Evolutionary conservation across 53 echinoderm and acorn worm species (phyloP).

Genomic region (Holothuria scabra): DNA sequence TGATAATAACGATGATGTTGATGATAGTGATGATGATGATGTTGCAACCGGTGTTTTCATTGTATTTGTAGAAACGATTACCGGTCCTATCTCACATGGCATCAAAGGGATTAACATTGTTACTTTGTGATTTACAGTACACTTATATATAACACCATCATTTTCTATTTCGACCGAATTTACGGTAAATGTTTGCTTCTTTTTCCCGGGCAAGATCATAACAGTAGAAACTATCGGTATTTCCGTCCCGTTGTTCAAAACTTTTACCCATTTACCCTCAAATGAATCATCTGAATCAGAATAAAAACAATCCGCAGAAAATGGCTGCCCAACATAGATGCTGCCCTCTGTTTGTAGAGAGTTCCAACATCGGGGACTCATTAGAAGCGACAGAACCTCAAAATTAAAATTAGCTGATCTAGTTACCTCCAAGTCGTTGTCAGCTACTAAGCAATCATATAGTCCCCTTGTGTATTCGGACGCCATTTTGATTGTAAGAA

Average conservation of each 20-base stretch:
- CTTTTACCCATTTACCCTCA: neutral
- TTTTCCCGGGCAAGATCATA: neutral
- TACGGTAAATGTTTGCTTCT: neutral
- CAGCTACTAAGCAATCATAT: conserved; percentile 5
- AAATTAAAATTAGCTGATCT: neutral
- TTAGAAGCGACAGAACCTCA: neutral
- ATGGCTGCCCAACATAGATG: neutral
- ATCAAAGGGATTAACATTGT: too few relatives aligned
- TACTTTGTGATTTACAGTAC: neutral
- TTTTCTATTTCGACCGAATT: neutral
- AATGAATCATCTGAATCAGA: too few relatives aligned
- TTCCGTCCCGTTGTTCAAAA: neutral
- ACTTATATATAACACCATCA: neutral
- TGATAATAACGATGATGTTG: too few relatives aligned
- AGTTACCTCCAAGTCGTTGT: neutral
- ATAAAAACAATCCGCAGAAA: conserved; percentile 23
- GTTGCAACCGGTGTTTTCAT: too few relatives aligned
- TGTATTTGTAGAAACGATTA: too few relatives aligned
- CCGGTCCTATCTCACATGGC: too few relatives aligned
- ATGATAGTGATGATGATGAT: too few relatives aligned
- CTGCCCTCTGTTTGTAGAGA: neutral
- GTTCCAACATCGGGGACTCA: neutral
- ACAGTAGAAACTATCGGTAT: neutral
- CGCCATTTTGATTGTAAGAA: conserved; percentile 10
- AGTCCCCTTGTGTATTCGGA: conserved; percentile 5